A percentile compares a stretch with the other conserved stretches of the same genome.
These are phyloP conservation scores for Bolborhynchus lineola DNA, from an alignment of 2,113 vertebrate genomes.

Conservation along the genomic window DNA sequence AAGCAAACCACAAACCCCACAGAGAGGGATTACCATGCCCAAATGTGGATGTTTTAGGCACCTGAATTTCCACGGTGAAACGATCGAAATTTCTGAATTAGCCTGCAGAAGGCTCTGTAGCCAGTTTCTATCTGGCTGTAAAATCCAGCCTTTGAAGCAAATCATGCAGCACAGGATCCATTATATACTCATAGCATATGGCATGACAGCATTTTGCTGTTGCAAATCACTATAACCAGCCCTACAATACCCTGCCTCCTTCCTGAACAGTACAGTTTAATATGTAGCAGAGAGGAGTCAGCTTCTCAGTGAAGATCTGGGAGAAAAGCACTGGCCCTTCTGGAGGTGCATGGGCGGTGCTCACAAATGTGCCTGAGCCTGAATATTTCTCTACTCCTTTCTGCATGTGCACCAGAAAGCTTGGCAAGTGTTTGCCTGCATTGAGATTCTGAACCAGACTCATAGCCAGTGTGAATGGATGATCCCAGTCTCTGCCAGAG, in stretches of 20 bases:
- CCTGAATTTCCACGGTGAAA: neutral
- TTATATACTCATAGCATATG: neutral
- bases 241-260: neutral
- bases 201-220: neutral
- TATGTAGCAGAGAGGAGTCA: neutral
- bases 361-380: neutral
- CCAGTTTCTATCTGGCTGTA: neutral
- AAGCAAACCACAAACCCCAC: neutral
- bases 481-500: neutral
- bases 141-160: neutral
- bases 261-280: neutral
- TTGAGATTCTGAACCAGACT: slow-evolving; percentile 32
- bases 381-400: neutral
- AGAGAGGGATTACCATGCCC: neutral
- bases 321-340: neutral
- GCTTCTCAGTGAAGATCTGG: neutral
- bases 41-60: neutral
- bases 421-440: neutral
- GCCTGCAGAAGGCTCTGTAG: neutral
- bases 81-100: neutral
- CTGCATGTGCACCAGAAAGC: neutral
- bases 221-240: neutral
- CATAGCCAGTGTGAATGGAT: neutral
- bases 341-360: neutral
- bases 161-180: neutral